Base-by-base conservation (phyloP, 2,888 invertebrate genomes). In the Halictus quadricinctus region DNA sequence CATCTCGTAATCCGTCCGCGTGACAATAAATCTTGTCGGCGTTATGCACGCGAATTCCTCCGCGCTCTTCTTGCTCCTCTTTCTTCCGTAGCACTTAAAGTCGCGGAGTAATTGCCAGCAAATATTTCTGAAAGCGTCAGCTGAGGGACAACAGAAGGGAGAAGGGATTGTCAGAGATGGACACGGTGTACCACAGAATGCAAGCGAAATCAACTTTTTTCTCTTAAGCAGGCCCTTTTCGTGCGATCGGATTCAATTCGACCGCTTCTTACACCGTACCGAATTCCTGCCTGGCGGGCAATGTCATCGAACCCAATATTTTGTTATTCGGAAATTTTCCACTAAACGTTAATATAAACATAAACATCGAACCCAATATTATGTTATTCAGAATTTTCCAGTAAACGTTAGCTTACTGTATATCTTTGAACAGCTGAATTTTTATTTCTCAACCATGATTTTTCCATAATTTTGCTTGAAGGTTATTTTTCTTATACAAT, bases 61-160 rank as follows among this genome's bases (percentile, higher is more conserved):
- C 74, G 70, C 69, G 73, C 84, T 82, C 79, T 90, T 88, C 78
- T 88, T 83, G 80, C 80, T 36, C 76, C 74, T 69, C 78, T 87
- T 88, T 80, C 87, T 79, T 82, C 80, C 69, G 70, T 43, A 79
- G 80, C 85, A 83, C 81, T 88, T 81, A 81, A 84, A 79, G 83
- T 50, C 76, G 50, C 86, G 81, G 81, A 85, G 88, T 89, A 89
- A 89, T 89, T 89, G 88, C 85, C 87, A 41, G 88, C 84, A 85
- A 88, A 85, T 82, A 88, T 89, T 88, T 89, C 87, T 87, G 86
- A 85, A 84, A 86, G 88, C 86, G 84, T 88, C 88, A 83, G 86
- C 90, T 80, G 89, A 79, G 73, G 66, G 80, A 83, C 89, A 84
- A 83, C 81, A 80, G 83, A 86, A 72, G 84, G 75, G 76, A 69